Percentiles rank a stretch among this genome's conserved stretches.
Evolutionary conservation across 2,797 vertebrate species (phyloP).

Genomic region (Remorina albescens): DNA sequence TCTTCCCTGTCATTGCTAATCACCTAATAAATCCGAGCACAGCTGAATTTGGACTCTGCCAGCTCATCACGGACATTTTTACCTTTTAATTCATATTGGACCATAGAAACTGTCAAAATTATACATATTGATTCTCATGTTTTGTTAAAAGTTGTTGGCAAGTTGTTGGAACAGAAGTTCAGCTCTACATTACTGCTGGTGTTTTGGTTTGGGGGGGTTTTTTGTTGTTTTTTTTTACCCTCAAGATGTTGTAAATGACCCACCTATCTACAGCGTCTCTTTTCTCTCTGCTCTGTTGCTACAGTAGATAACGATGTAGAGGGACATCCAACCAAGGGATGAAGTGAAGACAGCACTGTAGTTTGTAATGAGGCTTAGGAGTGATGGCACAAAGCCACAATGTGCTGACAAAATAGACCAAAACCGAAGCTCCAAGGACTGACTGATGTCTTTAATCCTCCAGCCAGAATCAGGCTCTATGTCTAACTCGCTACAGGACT

Average conservation of each 20-base stretch:
- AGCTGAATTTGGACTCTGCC: slow-evolving; percentile 56
- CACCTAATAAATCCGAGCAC: slow-evolving; percentile 70
- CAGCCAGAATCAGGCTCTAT: slow-evolving; percentile 24
- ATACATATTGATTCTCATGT: slow-evolving; percentile 62
- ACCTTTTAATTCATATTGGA: slow-evolving; percentile 30
- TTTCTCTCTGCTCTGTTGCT: slow-evolving; percentile 7
- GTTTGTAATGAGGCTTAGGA: slow-evolving; percentile 61
- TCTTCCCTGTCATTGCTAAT: slow-evolving; percentile 77
- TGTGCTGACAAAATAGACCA: slow-evolving; percentile 60
- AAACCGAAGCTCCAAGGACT: slow-evolving; percentile 46
- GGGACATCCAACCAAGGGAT: background rate
- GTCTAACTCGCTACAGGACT: slow-evolving; percentile 4
- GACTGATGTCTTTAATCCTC: slow-evolving; percentile 52
- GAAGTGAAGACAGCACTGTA: slow-evolving; percentile 52
- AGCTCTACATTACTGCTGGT: slow-evolving; percentile 7
- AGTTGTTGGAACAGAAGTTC: slow-evolving; percentile 36
- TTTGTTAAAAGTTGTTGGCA: slow-evolving; percentile 49
- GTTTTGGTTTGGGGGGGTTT: too few species aligned
- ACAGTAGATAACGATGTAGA: background rate
- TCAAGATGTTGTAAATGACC: background rate
- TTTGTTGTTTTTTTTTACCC: slow-evolving; percentile 9
- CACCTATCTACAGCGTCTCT: background rate
- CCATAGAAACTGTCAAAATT: slow-evolving; percentile 39
- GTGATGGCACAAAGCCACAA: slow-evolving; percentile 57
- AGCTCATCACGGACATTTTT: slow-evolving; percentile 41